phyloP scores from a whole-genome alignment of 2,797 vertebrate genomes.

The Lacerta viridis region DNA sequence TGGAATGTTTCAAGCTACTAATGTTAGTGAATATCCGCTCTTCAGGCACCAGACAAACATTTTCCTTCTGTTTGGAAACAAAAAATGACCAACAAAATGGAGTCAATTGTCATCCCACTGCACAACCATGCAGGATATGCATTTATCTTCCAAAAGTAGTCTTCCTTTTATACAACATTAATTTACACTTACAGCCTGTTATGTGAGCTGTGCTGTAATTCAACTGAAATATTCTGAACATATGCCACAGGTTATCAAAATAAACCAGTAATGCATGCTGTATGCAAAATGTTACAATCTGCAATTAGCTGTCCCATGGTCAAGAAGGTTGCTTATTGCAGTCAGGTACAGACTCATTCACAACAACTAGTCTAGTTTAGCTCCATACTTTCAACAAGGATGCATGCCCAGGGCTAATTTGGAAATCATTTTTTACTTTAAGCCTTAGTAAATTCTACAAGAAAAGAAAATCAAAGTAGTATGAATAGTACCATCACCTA shows the following conservation, averaged over 20 bases:
- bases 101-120: conserved; percentile 8
- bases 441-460: background rate
- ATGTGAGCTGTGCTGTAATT: background rate
- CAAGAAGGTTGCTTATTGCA: background rate
- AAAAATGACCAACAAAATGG: background rate
- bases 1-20: background rate
- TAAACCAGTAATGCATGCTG: background rate
- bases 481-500: background rate
- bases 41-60: background rate
- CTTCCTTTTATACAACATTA: background rate
- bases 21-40: background rate
- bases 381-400: background rate
- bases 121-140: background rate
- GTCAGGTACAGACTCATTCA: conserved; percentile 7
- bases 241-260: background rate
- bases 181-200: conserved; percentile 11
- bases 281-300: background rate
- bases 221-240: background rate
- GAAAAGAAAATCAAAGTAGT: background rate
- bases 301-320: background rate
- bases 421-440: background rate
- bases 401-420: background rate
- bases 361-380: conserved; percentile 18
- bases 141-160: conserved; percentile 8
- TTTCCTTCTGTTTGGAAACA: background rate